Percentiles rank a stretch among this genome's conserved stretches.
These are phyloP conservation scores for Caenorhabditis tropicalis DNA, from an alignment of 1,140 invertebrate species.

Conservation along the genomic window DNA sequence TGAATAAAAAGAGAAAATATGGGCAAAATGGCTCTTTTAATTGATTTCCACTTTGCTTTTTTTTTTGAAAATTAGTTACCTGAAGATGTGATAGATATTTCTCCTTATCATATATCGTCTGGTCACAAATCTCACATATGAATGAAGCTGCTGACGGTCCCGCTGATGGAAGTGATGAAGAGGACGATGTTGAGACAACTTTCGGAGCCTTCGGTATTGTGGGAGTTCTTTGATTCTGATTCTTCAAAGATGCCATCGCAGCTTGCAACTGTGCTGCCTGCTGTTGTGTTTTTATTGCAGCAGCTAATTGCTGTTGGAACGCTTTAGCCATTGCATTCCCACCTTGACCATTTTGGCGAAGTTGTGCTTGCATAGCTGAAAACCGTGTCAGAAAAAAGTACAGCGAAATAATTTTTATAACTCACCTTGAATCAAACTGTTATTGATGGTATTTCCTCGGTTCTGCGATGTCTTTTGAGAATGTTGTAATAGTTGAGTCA, in stretches of 20 bases:
- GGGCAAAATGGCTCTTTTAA: too few relatives aligned
- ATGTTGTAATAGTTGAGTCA: conserved; percentile 37
- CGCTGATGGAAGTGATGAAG: background rate
- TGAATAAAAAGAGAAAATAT: too few relatives aligned
- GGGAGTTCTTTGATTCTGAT: background rate
- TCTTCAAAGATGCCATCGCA: background rate
- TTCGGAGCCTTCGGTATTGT: background rate
- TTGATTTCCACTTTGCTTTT: too few relatives aligned
- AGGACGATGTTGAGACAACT: background rate
- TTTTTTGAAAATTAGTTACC: conserved; percentile 28
- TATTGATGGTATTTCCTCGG: conserved; percentile 6
- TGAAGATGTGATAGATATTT: conserved; percentile 57
- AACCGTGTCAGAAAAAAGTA: background rate
- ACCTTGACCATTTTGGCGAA: background rate
- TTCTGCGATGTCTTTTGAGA: background rate
- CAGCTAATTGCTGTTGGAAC: background rate
- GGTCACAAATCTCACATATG: conserved; percentile 57
- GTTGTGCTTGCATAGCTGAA: conserved; percentile 22
- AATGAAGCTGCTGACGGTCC: background rate
- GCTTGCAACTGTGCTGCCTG: background rate
- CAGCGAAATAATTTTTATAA: background rate
- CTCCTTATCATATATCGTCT: conserved; percentile 46
- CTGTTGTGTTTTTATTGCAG: background rate
- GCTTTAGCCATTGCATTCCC: background rate
- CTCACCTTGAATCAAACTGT: conserved; percentile 30